Evolutionary conservation across 2,113 vertebrate genomes (phyloP), one percentile per base, ranked within the genome.

Genomic region (Neogale vison): DNA sequence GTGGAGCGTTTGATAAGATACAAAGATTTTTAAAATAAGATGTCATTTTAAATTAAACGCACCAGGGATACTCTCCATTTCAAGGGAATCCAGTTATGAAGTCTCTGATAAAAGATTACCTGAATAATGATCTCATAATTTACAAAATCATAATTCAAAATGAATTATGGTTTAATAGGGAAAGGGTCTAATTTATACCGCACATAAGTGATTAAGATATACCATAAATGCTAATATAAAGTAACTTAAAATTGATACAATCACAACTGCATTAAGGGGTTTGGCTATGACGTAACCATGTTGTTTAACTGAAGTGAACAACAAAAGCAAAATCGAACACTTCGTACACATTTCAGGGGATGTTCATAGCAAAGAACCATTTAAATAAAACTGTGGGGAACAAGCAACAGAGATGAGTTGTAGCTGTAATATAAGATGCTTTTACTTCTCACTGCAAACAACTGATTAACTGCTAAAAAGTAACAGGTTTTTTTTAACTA

Each of bases 51-150:
- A 88, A 90, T 24, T 55, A 83, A 85, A 83, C 34, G 77, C 15
- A 86, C 14, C 17, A 82, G 59, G 31, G 31, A 61, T 29, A 82
- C 14, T 69, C 23, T 85, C 39, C 61, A 77, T 55, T 72, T 83
- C 67, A 92, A 97, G 63, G 29, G 94, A 96, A 93, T 39, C 29
- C 65, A 76, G 29, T 79, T 31, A 79, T n/a, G 11, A 83, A 92
- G 61, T 88, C 34, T 95, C 42, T 85, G 42, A 67, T 7, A 87
- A 59, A 86, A 86, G 29, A 65, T 65, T 85, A 69, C 31, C 20
- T 7, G 12, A 84, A 92, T 36, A 55, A 71, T 17, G 15, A 93
- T 57, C 2, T 29, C 57, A 61, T 81, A 82, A 23, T 59, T 83
- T 90, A 92, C 4, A 59, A 84, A 95, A 92, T 18, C 57, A 29